Evolutionary conservation across 2,797 vertebrate genomes (phyloP), one percentile per base, ranked within the genome.

Genomic region (Melanotaenia trifasciata): DNA sequence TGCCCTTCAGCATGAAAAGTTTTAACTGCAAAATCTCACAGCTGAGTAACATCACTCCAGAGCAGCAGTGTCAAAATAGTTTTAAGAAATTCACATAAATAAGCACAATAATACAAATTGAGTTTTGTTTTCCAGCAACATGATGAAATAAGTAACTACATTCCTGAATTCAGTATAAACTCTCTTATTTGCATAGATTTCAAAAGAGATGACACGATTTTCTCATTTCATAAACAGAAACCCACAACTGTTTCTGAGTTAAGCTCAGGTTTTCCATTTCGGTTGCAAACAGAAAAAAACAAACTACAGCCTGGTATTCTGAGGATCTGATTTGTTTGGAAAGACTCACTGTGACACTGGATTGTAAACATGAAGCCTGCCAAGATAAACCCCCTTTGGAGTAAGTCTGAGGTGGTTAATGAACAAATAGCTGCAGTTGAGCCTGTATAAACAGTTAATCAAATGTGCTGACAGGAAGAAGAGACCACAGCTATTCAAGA

Each of bases 21-120:
- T 97, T 97, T 94, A 95, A 96, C 96, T 96, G 96, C 96, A 97
- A 97, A 96, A 97, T 94, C 95, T 83, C 94, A 93, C 87, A 71
- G 81, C 67, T 88, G 78, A 88, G 78, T 76, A 89, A 84, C 67
- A 79, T 80, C 79, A 20, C 65, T 77, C 18, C 56, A 40, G 72
- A 59, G 28, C 38, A 57, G 33, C 3, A 3, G 80, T 68, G 72
- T 85, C 62, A 83, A 45, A 75, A 76, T 72, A 51, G 20, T 16
- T 73, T 80, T 28, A 47, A 76, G 51, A 83, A 74, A 50, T 9
- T 10, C 81, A 71, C 83, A 80, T 67, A 36, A 58, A 45, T 67
- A 54, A 50, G 45, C 26, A 72, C 28, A 59, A 56, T 56, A 14
- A 58, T 20, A 50, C 58, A 24, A 20, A 26, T 24, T 24, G 7